Percentiles rank a stretch among this genome's conserved stretches.
phyloP scores from a whole-genome alignment of 2,113 vertebrate species.

The Echinops telfairi region DNA sequence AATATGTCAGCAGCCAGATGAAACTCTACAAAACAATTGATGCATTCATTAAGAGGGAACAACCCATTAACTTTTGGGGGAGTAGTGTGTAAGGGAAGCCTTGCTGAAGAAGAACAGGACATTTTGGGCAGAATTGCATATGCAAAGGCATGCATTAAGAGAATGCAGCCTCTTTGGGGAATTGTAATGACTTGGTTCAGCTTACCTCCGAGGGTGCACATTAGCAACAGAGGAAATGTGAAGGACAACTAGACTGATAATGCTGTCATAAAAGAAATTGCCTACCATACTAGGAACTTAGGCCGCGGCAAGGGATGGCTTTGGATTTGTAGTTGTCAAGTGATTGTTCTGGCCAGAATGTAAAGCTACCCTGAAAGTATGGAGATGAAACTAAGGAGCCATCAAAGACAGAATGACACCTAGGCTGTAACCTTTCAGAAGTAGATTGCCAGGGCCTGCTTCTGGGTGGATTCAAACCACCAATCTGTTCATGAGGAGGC shows the following conservation, averaged over 20 bases:
- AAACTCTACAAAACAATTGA: neutral
- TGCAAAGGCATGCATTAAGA: neutral
- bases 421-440: neutral
- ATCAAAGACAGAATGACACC: neutral
- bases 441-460: neutral
- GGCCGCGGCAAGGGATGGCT: neutral
- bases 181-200: neutral
- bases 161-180: neutral
- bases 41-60: neutral
- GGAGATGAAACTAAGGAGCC: neutral
- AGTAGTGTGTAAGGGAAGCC: neutral
- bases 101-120: neutral
- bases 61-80: neutral
- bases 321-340: neutral
- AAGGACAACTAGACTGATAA: neutral
- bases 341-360: neutral
- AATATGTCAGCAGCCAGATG: neutral
- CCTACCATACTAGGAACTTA: neutral
- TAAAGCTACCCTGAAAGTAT: neutral
- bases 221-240: neutral
- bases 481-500: neutral
- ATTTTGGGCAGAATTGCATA: neutral
- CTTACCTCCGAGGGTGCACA: neutral
- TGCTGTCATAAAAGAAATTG: neutral
- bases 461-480: neutral